Evolutionary conservation across 2,888 invertebrate species (phyloP), one percentile per base, ranked within the genome.

Genomic region (Stegana nigrithorax): DNA sequence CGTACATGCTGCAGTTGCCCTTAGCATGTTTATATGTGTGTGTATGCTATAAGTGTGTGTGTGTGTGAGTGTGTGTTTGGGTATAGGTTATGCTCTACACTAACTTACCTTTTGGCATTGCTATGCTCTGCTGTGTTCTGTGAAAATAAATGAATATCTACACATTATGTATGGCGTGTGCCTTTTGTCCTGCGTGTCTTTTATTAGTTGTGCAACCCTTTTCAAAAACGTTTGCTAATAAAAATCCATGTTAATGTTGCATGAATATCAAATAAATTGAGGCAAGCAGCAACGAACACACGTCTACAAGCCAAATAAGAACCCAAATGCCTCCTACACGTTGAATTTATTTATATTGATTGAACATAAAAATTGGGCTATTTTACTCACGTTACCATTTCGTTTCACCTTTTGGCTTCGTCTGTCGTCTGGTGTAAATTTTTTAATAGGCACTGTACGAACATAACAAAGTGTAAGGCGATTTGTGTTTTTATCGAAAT

Each of bases 171-270:
- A 51, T 21, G 44, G 6, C 51, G 10, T 17, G 29, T 19, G 19
- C 17, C 27, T 27, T 27, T 19, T 26, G 51, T 51, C 17, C 27
- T 26, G 26, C 27, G 14, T 14, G 27, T 65, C 66, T 68, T 70
- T 70, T 73, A 70, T 73, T 73, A 69, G 74, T 73, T 73, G 57
- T 47, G 65, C 57, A 74, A 79, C 79, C 75, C 75, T 75, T 75
- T 77, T 75, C 75, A 75, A 79, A 77, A 77, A 77, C 78, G 77
- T n/a, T n/a, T 73, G 70, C 75, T 79, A 75, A 79, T 75, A 75
- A 75, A 75, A 75, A 75, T 75, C 79, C 75, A 79, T 79, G 79
- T 75, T 75, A 75, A 79, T 75, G 77, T 75, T 75, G 75, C 75
- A 79, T 75, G 75, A 75, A 79, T 75, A 79, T 70, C 71, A 75